Percentiles rank a stretch among this genome's conserved stretches.
Evolutionary conservation across 2,113 vertebrate species (phyloP).

Genomic region (Cyanoliseus patagonus): DNA sequence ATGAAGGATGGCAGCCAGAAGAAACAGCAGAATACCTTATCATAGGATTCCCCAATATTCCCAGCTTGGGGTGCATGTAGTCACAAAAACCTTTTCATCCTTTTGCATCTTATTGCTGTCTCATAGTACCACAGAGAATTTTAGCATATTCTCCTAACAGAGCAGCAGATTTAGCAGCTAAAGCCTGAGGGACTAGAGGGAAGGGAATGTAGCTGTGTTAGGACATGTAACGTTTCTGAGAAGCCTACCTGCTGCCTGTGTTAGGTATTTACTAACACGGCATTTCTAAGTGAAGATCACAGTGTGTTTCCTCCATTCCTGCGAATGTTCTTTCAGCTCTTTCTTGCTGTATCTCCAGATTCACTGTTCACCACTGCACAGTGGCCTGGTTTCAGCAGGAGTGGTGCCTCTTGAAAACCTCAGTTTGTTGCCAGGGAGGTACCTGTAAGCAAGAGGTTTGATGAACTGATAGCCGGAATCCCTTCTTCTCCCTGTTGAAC

Average conservation of each 20-base stretch:
- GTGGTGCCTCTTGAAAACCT: neutral
- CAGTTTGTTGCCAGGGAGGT: neutral
- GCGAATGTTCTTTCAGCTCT: neutral
- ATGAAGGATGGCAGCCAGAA: neutral
- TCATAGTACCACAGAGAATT: neutral
- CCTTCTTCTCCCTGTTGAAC: neutral
- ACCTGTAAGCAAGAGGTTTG: neutral
- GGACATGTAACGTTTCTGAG: neutral
- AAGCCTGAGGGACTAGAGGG: neutral
- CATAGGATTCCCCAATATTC: neutral
- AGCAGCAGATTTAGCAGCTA: neutral
- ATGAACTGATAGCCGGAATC: fast-evolving
- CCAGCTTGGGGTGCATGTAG: neutral
- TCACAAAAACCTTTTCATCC: neutral
- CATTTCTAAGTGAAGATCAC: neutral
- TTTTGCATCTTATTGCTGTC: neutral
- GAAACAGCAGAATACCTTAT: neutral
- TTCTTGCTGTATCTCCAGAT: fast-evolving
- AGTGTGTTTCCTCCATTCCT: neutral
- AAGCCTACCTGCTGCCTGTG: neutral
- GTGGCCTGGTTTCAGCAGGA: neutral
- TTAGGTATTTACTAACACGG: neutral
- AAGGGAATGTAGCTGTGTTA: neutral
- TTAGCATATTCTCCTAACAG: neutral
- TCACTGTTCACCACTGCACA: fast-evolving